A percentile compares a stretch with the other conserved stretches of the same genome.
These are phyloP conservation scores for Mythimna pallens DNA, from an alignment of 2,888 invertebrate species.

Conservation along the genomic window DNA sequence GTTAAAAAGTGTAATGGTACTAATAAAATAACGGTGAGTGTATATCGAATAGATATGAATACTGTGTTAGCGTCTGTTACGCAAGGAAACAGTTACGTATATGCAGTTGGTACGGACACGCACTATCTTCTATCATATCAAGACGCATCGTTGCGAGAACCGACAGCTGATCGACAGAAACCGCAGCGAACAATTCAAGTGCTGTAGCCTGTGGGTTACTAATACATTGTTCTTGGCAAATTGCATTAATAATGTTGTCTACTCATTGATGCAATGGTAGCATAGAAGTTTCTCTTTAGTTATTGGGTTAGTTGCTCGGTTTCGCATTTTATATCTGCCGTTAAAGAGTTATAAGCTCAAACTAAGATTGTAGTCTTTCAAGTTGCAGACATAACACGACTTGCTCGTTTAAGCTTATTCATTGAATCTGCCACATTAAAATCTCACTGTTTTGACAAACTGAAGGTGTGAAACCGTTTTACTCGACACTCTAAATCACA, in stretches of 20 bases:
- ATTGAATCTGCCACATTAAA: slow-evolving; percentile 4
- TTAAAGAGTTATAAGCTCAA: slow-evolving; percentile 12
- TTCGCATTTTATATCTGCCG: slow-evolving; percentile 20
- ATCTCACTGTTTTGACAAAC: slow-evolving; percentile 1
- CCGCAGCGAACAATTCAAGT: slow-evolving; percentile 39
- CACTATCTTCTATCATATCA: slow-evolving; percentile 86
- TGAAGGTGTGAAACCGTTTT: neutral
- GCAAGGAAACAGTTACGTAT: slow-evolving; percentile 80
- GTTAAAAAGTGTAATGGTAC: slow-evolving; percentile 74
- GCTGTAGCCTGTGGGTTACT: slow-evolving; percentile 7
- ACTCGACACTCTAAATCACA: neutral
- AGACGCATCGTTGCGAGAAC: slow-evolving; percentile 83
- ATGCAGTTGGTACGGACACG: slow-evolving; percentile 77
- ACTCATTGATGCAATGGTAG: slow-evolving; percentile 28
- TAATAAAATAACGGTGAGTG: slow-evolving; percentile 73
- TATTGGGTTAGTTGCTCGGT: neutral
- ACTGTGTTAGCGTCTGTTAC: slow-evolving; percentile 75
- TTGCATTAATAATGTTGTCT: slow-evolving; percentile 48
- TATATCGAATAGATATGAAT: slow-evolving; percentile 70
- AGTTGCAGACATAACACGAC: slow-evolving; percentile 1
- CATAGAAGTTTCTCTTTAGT: slow-evolving; percentile 16
- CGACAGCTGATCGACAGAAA: slow-evolving; percentile 81
- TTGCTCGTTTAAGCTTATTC: slow-evolving; percentile 18
- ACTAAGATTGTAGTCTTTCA: neutral
- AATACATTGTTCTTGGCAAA: slow-evolving; percentile 47